Base-by-base conservation (phyloP, 2,113 vertebrate species). In the Crotophaga sulcirostris region DNA sequence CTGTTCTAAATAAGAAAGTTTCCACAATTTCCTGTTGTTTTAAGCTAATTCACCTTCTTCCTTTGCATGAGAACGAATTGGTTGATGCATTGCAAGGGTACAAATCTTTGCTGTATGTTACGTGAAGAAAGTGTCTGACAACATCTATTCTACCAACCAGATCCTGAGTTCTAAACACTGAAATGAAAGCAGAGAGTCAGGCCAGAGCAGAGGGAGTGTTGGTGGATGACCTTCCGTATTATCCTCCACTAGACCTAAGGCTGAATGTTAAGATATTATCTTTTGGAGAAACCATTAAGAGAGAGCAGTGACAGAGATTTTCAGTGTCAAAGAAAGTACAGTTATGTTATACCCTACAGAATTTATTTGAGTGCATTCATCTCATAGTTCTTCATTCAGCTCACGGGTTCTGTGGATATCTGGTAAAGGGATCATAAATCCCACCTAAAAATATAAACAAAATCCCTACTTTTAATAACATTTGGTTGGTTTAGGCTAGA, bases 361-460 rank as follows among this genome's bases (percentile, higher is more conserved):
- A 54, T 70, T 83, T 77, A 76, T 76, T 69, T 18, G 8, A 16
- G 14, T 69, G 10, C 10, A 4, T 84, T 90, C 63, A 49, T 31
- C 69, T 87, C 52, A 17, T 84, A 19, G 47, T 66, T 94, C 51
- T 89, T 94, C 13, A 7, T 49, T 83, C 51, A 69, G 40, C 33
- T 75, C 4, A 60, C 60, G 45, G 25, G 21, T 81, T 89, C 42
- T 74, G 29, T 84, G 45, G 56, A 18, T 73, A 52, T 84, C 54
- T 93, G 31, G 33, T 84, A 74, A 96, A 75, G 52, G 26, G 29
- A 86, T 95, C 51, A n/a, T 76, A 84, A 94, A 66, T 83, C 91
- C 51, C 68, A 90, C 60, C 23, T 33, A 79, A 80, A n/a, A 80
- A 87, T 72, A 62, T 13, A 74, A 92, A 84, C 20, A 45, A 91